Evolutionary conservation across 2,797 vertebrate genomes (phyloP), one percentile per base, ranked within the genome.

Genomic region (Cirrhinus molitorella): DNA sequence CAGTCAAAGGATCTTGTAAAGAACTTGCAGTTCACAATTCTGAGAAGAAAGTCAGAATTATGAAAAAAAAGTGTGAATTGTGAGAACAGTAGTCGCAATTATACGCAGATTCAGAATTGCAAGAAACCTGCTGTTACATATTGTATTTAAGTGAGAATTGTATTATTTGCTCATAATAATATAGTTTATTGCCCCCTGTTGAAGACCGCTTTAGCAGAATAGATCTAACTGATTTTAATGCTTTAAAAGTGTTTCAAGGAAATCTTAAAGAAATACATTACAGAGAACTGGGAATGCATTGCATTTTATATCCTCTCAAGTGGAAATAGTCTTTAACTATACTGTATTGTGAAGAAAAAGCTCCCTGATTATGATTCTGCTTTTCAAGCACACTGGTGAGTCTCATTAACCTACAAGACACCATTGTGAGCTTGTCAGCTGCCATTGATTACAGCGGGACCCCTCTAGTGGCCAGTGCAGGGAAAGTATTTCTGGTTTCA

Each of bases 381-480:
- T 75, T 66, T 75, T 55, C 49, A 28, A 67, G 31, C 80, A 12
- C 71, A 81, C 67, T 57, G 25, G 40, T 49, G 67, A 72, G 68
- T 81, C 68, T 81, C 55, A 49, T 71, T 71, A 71, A 72, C 25
- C 53, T 34, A 71, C 40, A 72, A 49, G 37, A 65, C 13, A 37
- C 47, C 34, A 74, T 75, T 82, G 80, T 82, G 59, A 74, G 31
- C 47, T 66, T 82, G 80, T 82, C 80, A 75, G 59, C 72, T 75
- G 34, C 59, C 71, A 83, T 76, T 76, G 61, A 83, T 66, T 75
- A 68, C 49, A 59, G 10, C 25, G 37, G 57, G 72, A 75, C 49
- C 81, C 25, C 63, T n/a, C 81, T 83, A 57, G 81, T 68, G 72
- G 63, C 63, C 81, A 34, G 37, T 67, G n/a, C 71, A 43, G 31